Conservation (phyloP, 30 jellyfish, hydroid and myxozoan species). For the Turritopsis rubra region DNA sequence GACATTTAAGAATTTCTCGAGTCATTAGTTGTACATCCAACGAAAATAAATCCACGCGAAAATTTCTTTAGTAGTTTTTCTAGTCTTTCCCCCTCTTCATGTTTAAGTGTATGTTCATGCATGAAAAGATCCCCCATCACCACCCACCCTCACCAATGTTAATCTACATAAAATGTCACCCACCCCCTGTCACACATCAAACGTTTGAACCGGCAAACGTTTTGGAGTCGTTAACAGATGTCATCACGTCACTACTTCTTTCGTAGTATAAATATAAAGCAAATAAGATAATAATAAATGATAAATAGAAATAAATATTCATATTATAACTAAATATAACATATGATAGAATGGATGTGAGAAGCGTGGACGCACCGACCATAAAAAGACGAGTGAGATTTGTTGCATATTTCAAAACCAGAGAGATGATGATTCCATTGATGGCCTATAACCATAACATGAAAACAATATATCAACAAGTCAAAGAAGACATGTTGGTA, state of each 20-base stretch:
- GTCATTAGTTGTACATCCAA: no score
- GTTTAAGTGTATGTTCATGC: no score
- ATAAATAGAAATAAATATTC: not conserved
- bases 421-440: conserved; percentile 24
- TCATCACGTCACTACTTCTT: not conserved
- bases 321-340: conserved; percentile 13
- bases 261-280: conserved; percentile 12
- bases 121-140: no score
- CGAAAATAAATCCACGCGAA: no score
- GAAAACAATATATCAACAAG: no score
- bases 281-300: not conserved
- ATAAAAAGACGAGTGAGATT: conserved; percentile 15
- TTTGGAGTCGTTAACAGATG: not conserved
- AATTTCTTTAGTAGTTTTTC: no score
- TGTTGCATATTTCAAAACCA: conserved; percentile 12
- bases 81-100: no score
- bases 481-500: not conserved
- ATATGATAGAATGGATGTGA: conserved; percentile 14
- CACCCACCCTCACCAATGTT: no score
- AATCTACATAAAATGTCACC: not conserved
- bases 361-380: conserved; percentile 14
- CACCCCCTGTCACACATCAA: not conserved
- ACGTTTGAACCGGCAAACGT: not conserved
- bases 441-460: conserved; percentile 6
- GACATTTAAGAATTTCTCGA: no score